These are phyloP conservation scores for Bacillus rossius DNA, from an alignment of 1,140 invertebrate genomes.

Conservation along the genomic window DNA sequence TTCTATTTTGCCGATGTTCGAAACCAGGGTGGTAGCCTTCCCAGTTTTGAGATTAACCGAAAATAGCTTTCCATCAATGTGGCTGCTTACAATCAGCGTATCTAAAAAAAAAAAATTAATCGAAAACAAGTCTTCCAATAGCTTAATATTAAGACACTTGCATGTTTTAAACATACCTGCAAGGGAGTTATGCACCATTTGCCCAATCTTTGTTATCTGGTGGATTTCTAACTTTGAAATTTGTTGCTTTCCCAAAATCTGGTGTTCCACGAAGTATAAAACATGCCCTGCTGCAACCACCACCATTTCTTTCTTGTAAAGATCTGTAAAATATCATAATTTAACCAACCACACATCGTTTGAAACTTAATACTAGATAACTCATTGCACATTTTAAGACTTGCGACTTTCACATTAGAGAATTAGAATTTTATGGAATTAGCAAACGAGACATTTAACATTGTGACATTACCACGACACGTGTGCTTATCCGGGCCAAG, in stretches of 20 bases:
- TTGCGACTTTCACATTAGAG: not conserved
- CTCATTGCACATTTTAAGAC: too few species aligned
- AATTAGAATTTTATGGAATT: not conserved
- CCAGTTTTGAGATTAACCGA: not conserved
- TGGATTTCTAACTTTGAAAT: slow-evolving; percentile 19
- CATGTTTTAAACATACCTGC: too few species aligned
- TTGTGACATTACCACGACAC: slow-evolving; percentile 41
- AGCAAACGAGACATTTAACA: not conserved
- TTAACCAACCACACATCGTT: too few species aligned
- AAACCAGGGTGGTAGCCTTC: slow-evolving; percentile 37
- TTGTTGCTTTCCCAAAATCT: slow-evolving; percentile 38
- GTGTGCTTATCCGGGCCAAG: slow-evolving; percentile 45
- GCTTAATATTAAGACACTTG: slow-evolving; percentile 10
- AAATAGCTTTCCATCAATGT: slow-evolving; percentile 26
- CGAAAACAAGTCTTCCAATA: slow-evolving; percentile 16
- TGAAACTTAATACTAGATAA: too few species aligned
- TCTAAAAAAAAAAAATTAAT: slow-evolving; percentile 19
- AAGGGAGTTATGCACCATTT: slow-evolving; percentile 35
- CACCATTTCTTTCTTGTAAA: slow-evolving; percentile 25
- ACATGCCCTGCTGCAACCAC: slow-evolving; percentile 28
- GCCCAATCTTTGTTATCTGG: slow-evolving; percentile 20
- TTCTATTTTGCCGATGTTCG: slow-evolving; percentile 48
- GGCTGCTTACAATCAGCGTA: slow-evolving; percentile 29
- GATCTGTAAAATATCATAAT: not conserved
- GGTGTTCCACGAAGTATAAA: slow-evolving; percentile 37